phyloP scores from a whole-genome alignment of 2,797 vertebrate genomes.

The Diplodus puntazzo region DNA sequence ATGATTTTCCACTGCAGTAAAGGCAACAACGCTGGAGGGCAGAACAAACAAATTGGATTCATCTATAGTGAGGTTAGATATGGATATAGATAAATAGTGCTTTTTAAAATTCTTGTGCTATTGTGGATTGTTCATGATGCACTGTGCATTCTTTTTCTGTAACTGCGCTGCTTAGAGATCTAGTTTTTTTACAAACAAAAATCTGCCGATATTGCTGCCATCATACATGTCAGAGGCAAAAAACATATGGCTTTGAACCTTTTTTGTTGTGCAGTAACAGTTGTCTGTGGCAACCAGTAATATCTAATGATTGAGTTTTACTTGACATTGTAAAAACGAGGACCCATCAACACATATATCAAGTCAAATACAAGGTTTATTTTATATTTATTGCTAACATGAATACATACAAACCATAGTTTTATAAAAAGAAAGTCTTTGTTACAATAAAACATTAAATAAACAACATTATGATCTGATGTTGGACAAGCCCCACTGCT shows the following conservation, averaged over 20 bases:
- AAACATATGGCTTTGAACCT: background rate
- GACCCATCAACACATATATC: background rate
- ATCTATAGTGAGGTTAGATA: too few species aligned
- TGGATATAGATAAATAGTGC: too few species aligned
- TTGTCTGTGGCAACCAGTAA: background rate
- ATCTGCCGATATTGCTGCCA: too few species aligned
- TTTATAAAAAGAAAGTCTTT: slow-evolving; percentile 3
- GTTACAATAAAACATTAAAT: slow-evolving; percentile 4
- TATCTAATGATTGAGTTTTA: background rate
- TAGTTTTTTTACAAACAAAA: too few species aligned
- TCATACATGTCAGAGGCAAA: background rate
- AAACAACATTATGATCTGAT: background rate
- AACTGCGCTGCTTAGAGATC: too few species aligned
- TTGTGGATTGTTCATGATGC: too few species aligned
- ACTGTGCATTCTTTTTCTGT: too few species aligned
- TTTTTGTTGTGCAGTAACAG: background rate
- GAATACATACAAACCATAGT: background rate
- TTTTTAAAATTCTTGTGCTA: too few species aligned
- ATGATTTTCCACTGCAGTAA: too few species aligned
- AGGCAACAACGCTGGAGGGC: too few species aligned
- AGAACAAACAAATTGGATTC: too few species aligned
- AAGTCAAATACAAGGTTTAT: background rate
- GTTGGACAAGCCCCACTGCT: background rate
- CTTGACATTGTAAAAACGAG: background rate
- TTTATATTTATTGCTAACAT: slow-evolving; percentile 6